phyloP scores from a whole-genome alignment of 1,140 invertebrate genomes.

The Danaus plexippus region DNA sequence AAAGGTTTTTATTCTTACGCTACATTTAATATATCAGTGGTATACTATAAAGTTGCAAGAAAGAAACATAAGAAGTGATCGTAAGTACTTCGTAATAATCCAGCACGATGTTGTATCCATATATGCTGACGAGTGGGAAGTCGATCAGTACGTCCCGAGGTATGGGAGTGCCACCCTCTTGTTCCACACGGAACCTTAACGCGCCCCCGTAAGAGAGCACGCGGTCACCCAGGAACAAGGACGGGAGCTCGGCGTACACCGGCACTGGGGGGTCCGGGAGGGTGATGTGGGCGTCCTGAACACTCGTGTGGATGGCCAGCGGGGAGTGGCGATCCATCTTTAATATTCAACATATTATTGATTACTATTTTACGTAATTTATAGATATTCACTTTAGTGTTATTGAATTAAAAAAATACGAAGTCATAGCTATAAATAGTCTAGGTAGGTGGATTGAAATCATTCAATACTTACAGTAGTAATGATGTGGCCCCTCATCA shows the following conservation, averaged over 20 bases:
- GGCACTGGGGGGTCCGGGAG: slow-evolving; percentile 80
- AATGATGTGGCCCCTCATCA: slow-evolving; percentile 31
- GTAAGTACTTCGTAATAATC: slow-evolving; percentile 81
- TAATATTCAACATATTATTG: not conserved
- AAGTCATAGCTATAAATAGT: too few relatives aligned
- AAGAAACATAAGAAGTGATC: too few relatives aligned
- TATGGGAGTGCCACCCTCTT: slow-evolving; percentile 77
- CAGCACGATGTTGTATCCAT: slow-evolving; percentile 84
- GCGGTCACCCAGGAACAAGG: slow-evolving; percentile 89
- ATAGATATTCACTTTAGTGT: too few relatives aligned
- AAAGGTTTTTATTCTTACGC: too few relatives aligned
- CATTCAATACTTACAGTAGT: slow-evolving; percentile 28
- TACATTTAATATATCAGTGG: too few relatives aligned
- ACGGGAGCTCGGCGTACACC: slow-evolving; percentile 89
- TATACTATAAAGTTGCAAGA: too few relatives aligned
- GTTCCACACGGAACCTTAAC: slow-evolving; percentile 83
- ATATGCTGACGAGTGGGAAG: slow-evolving; percentile 88
- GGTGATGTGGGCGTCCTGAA: slow-evolving; percentile 57
- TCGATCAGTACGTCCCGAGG: slow-evolving; percentile 63
- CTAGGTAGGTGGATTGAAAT: too few relatives aligned
- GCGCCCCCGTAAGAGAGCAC: slow-evolving; percentile 94
- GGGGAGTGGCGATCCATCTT: slow-evolving; percentile 59
- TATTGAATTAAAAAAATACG: too few relatives aligned
- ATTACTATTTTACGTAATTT: too few relatives aligned
- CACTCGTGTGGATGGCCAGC: slow-evolving; percentile 63